Evolutionary conservation across 2,888 invertebrate species (phyloP), one percentile per base, ranked within the genome.

Genomic region (Synanthedon myopaeformis): DNA sequence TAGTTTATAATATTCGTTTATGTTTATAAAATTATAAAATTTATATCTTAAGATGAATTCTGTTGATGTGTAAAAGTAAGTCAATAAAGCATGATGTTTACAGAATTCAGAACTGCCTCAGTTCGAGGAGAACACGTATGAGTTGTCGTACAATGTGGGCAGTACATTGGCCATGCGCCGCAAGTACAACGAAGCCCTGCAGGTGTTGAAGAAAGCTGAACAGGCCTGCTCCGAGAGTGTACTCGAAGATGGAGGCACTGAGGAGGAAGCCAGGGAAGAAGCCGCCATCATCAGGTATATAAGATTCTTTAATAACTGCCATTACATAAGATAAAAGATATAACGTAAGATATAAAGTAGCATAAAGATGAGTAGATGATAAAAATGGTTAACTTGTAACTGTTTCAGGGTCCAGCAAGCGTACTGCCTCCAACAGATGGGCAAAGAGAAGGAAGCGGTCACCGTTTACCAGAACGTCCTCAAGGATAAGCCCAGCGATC

Each of bases 261-360:
- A 97, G 59, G 97, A 98, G 54, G 98, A 99, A 70, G 94, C 98
- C n/a, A 93, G 94, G 57, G 94, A 96, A 59, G 99, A 99, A 78
- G 88, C 97, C 55, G 96, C 94, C 49, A 93, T 97, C 55, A 96
- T 99, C 57, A 91, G 92, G 92, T 92, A 73, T 23, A 23, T 23
- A 3, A 4, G 12, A 10, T 42, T 42, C 0, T 8, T 12, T 42
- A 4, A 42, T 10, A 3, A 42, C 59, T 28, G 12, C 11, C 4
- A 19, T 49, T 14, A 14, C 13, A 12, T n/a, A n/a, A 4, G 3
- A 17, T 17, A 17, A n/a, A n/a, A n/a, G n/a, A n/a, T n/a, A n/a
- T n/a, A n/a, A n/a, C n/a, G n/a, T n/a, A n/a, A n/a, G n/a, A n/a
- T n/a, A n/a, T n/a, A n/a, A n/a, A n/a, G n/a, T n/a, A n/a, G n/a